These are phyloP conservation scores for Schrankia costaestrigalis DNA, from an alignment of 2,888 invertebrate species.

Conservation along the genomic window DNA sequence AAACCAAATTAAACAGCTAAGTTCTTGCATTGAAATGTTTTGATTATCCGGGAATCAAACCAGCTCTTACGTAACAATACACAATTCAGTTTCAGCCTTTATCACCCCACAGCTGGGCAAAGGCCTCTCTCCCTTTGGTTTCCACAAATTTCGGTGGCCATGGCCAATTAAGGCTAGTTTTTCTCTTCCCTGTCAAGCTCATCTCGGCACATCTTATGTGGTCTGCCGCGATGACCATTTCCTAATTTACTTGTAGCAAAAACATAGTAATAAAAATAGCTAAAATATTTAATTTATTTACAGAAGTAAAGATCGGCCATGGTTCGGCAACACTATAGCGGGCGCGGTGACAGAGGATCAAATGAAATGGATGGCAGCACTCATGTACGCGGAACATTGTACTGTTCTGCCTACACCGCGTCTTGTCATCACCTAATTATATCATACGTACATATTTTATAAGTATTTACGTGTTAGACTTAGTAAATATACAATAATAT, in stretches of 20 bases:
- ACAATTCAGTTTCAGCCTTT: too few species aligned
- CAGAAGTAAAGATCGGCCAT: conserved; percentile 88
- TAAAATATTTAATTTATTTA: not conserved
- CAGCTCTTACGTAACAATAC: too few species aligned
- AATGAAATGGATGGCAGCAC: conserved; percentile 89
- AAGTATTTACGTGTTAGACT: not conserved
- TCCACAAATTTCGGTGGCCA: too few species aligned
- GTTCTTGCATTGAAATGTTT: too few species aligned
- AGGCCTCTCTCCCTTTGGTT: not conserved
- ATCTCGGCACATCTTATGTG: not conserved
- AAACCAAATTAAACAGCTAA: not conserved
- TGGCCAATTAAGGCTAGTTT: too few species aligned
- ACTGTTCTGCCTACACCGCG: conserved; percentile 78
- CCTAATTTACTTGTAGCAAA: not conserved
- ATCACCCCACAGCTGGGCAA: not conserved
- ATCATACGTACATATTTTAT: not conserved
- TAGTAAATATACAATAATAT: not conserved
- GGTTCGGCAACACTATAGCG: conserved; percentile 90
- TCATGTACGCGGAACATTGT: conserved; percentile 86
- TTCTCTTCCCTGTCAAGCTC: too few species aligned
- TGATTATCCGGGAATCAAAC: too few species aligned
- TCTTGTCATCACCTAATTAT: conserved; percentile 55
- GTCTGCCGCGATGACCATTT: not conserved
- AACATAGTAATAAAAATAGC: not conserved
- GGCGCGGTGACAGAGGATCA: conserved; percentile 88